A percentile compares a stretch with the other conserved stretches of the same genome.
Evolutionary conservation across 2,113 vertebrate species (phyloP).

Genomic region (Prinia subflava): DNA sequence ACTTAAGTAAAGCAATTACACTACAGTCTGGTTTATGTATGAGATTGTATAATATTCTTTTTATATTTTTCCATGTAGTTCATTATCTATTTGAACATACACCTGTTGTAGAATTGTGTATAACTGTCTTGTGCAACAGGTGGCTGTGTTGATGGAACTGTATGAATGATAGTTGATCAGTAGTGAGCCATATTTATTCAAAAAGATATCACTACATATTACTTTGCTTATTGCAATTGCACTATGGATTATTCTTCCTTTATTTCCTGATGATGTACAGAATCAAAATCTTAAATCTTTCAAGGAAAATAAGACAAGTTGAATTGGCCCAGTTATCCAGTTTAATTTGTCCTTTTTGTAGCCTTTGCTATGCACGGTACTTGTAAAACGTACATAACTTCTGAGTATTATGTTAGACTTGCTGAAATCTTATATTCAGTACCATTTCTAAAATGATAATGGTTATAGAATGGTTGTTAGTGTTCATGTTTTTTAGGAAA

Average conservation of each 20-base stretch:
- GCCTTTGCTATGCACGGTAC: constrained; percentile 72
- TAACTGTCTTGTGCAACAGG: constrained; percentile 49
- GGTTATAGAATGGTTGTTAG: constrained; percentile 47
- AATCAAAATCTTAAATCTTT: constrained; percentile 62
- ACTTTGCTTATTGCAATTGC: constrained; percentile 72
- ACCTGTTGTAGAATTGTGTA: constrained; percentile 51
- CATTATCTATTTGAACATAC: constrained; percentile 35
- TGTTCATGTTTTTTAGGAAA: constrained; percentile 63
- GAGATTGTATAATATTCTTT: constrained; percentile 50
- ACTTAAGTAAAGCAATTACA: constrained; percentile 47
- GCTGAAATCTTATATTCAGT: constrained; percentile 51
- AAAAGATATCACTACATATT: constrained; percentile 63
- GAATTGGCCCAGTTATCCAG: constrained; percentile 63
- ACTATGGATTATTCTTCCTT: constrained; percentile 71
- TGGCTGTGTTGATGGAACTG: constrained; percentile 43
- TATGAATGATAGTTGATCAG: constrained; percentile 40
- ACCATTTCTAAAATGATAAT: constrained; percentile 57
- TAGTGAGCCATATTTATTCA: constrained; percentile 75
- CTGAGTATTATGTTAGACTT: constrained; percentile 56
- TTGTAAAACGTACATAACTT: constrained; percentile 54
- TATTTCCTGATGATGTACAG: constrained; percentile 70
- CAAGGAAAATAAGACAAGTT: constrained; percentile 59
- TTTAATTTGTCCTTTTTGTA: constrained; percentile 63
- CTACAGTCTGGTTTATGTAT: constrained; percentile 45
- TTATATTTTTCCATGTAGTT: constrained; percentile 44